These are phyloP conservation scores for Murina feae DNA, from an alignment of 2,113 vertebrate genomes.

Conservation along the genomic window DNA sequence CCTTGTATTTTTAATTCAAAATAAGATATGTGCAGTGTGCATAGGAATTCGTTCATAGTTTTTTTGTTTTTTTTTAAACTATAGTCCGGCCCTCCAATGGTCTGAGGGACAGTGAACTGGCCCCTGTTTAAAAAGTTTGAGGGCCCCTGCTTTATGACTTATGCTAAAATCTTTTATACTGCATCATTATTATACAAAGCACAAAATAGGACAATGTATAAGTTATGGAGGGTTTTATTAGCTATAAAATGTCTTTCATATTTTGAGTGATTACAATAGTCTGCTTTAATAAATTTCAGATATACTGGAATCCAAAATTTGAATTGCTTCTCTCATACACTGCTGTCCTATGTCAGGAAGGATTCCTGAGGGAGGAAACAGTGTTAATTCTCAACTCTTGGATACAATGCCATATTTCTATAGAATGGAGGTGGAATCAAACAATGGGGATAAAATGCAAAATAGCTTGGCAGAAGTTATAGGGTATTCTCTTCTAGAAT, in stretches of 20 bases:
- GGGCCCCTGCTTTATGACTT: neutral
- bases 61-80: too few relatives aligned
- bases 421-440: neutral
- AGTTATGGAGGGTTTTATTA: neutral
- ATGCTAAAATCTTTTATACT: neutral
- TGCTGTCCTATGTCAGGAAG: neutral
- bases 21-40: too few relatives aligned
- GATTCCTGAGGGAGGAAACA: neutral
- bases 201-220: neutral
- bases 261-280: neutral
- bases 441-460: neutral
- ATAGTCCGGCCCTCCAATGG: too few relatives aligned
- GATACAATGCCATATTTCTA: neutral
- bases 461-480: neutral
- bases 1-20: too few relatives aligned
- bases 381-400: neutral
- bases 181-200: neutral
- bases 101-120: too few relatives aligned
- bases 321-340: neutral
- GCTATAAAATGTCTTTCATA: neutral
- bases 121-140: too few relatives aligned
- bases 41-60: too few relatives aligned
- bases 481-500: neutral
- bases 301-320: neutral
- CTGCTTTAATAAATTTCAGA: slow-evolving; percentile 13